Base-by-base conservation (phyloP, 2,797 vertebrate species). In the Squalus acanthias region DNA sequence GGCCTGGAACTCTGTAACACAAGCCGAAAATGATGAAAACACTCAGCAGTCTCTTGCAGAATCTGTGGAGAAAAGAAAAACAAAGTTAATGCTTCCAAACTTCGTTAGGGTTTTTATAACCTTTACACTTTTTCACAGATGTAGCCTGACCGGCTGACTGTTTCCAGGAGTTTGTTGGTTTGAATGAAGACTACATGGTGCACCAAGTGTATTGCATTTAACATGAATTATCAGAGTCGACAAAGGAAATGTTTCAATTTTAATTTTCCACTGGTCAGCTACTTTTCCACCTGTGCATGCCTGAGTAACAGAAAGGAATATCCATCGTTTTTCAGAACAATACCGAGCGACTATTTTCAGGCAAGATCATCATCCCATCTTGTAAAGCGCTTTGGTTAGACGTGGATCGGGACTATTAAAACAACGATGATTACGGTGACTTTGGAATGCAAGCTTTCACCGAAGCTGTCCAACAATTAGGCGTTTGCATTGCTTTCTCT, bases 311-410 rank as follows among this genome's bases (percentile, higher is more conserved):
- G 57, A 22, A 92, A 13, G 26, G 12, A 92, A 92, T 92, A 92
- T 20, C 89, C 89, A 92, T 92, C 89, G n/a, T 92, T 92, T 65
- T 65, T 92, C 17, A 63, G 29, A 92, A 92, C 89, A n/a, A 65
- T 92, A 65, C 89, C 60, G 1, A 92, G 60, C n/a, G 89, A 92
- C 13, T 92, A 92, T n/a, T 92, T 65, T 63, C 89, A 92, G 89
- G 89, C 60, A 0, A 92, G 89, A 65, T 57, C 89, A 1, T 20
- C n/a, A n/a, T 57, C 89, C 10, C 89, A 92, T 0, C 50, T 92
- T 3, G 89, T 92, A 7, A 92, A 65, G 10, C 89, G 7, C 29
- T 92, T 92, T n/a, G 57, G 89, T 0, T 92, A 57, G 89, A 92
- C 57, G 0, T 92, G 57, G 89, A 92, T 92, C 13, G 89, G 60